phyloP scores from a whole-genome alignment of 2,113 vertebrate species.

The Chrysemys picta region DNA sequence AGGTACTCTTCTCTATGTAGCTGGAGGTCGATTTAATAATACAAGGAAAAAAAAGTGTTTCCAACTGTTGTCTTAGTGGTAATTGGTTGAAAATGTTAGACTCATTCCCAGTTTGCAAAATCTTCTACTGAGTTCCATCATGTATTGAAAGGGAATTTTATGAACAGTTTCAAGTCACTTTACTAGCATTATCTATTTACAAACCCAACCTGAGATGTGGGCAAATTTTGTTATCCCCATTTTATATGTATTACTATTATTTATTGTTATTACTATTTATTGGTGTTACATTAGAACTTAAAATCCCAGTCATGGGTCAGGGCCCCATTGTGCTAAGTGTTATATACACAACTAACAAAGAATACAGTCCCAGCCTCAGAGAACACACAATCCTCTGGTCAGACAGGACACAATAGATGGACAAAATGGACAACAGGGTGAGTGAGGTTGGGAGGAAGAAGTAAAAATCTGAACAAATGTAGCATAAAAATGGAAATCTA shows the following conservation, averaged over 20 bases:
- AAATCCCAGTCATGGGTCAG: background rate
- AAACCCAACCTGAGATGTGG: background rate
- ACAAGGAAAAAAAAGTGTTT: background rate
- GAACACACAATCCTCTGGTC: background rate
- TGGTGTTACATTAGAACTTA: accelerated
- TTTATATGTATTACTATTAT: background rate
- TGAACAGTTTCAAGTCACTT: background rate
- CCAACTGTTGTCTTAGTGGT: constrained; percentile 3
- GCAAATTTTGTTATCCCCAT: background rate
- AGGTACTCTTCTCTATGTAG: background rate
- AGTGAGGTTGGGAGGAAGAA: background rate
- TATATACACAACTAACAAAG: background rate
- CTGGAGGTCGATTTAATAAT: constrained; percentile 32
- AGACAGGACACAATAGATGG: background rate
- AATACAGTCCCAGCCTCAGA: background rate
- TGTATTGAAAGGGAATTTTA: background rate
- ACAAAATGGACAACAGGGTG: background rate
- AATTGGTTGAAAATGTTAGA: constrained; percentile 13
- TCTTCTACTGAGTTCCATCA: background rate
- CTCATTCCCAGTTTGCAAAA: background rate
- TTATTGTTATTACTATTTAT: background rate
- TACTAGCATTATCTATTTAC: background rate
- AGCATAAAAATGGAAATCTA: background rate
- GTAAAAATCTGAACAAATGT: background rate
- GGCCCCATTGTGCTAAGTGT: background rate